Base-by-base conservation (phyloP, 1,140 invertebrate species). In the Rhysida immarginata region DNA sequence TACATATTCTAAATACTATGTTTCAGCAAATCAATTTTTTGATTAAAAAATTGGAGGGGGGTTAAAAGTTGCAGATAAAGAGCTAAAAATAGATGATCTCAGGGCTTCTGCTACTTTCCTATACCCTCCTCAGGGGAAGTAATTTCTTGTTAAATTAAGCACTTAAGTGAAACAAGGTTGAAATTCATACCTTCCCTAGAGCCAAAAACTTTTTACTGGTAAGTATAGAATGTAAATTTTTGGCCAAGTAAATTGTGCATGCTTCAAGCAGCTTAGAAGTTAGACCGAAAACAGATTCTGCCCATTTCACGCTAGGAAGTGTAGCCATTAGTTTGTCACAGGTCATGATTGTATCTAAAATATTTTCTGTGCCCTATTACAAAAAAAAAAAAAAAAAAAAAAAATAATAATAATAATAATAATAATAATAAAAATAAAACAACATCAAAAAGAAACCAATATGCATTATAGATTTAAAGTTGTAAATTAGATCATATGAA, bases 221-320 rank as follows among this genome's bases (percentile, higher is more conserved):
- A 1, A 85, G 65, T 1, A 84, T 72, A 27, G 73, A 69, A 29
- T 77, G 73, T 60, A 83, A 82, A 69, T 83, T 81, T 48, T 81
- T 77, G 0, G 78, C 75, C 29, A 80, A 70, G 61, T 75, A 83
- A 62, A 76, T 75, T 59, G 83, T 74, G 27, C 77, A 78, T 0
- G 79, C 75, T 57, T 84, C 81, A 14, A 82, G 64, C 1, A 85
- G 73, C 65, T 81, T 80, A 2, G 79, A 75, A 5, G 79, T 79
- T 53, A 84, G 68, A 59, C 77, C 73, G 59, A 79, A 78, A 26
- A 84, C 76, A 18, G 81, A 76, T 52, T 82, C 80, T 5, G 82
- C 80, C 83, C 83, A 85, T 50, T 81, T 75, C 16, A 82, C 78
- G 60, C 78, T 76, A 2, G 82, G 80, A 25, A 85, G 66, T 21